These are phyloP conservation scores for Halcyon badia DNA, from an alignment of 2,797 vertebrate genomes.

Conservation along the genomic window DNA sequence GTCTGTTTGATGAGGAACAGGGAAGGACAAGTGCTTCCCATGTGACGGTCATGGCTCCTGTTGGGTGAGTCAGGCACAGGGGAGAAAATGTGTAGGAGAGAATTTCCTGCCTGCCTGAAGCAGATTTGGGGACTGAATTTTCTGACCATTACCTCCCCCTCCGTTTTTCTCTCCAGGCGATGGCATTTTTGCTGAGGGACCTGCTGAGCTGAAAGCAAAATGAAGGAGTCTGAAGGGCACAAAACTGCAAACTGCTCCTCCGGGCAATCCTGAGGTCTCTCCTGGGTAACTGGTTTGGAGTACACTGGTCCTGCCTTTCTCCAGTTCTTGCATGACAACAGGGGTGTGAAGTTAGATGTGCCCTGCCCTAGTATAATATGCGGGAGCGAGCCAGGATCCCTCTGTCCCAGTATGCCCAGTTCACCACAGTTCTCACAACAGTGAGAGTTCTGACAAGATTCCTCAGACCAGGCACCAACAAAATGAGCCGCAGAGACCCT, in stretches of 20 bases:
- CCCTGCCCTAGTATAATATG: background rate
- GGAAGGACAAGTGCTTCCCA: background rate
- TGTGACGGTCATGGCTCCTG: background rate
- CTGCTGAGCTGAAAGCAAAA: background rate
- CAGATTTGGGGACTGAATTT: background rate
- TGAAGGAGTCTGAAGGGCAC: rapidly evolving
- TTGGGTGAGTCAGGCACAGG: background rate
- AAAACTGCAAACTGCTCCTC: background rate
- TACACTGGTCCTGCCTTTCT: background rate
- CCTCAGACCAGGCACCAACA: background rate
- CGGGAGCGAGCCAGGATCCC: background rate
- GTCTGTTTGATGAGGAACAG: constrained; percentile 10
- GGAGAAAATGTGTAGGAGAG: background rate
- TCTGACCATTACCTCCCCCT: background rate
- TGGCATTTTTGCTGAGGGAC: background rate
- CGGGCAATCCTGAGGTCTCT: background rate
- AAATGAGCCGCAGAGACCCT: background rate
- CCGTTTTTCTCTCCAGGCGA: background rate
- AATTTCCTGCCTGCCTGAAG: background rate
- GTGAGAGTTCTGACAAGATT: background rate
- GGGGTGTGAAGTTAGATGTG: background rate
- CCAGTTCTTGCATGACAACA: background rate
- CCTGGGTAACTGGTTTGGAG: background rate
- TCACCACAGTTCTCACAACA: background rate
- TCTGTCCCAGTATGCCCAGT: background rate